Base-by-base conservation (phyloP, 2,113 vertebrate species). In the Rutilus rutilus region DNA sequence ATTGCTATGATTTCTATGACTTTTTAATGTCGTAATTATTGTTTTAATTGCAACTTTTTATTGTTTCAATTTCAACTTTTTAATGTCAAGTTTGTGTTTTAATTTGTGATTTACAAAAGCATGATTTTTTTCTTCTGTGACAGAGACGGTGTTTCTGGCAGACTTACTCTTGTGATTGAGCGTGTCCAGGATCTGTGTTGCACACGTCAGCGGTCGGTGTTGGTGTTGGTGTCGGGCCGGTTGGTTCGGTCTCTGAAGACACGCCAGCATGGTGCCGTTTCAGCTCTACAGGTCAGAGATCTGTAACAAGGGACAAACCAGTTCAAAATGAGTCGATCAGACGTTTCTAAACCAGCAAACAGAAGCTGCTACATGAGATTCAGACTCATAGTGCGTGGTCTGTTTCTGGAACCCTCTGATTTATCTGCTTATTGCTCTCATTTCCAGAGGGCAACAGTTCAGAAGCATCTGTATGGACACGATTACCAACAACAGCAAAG, bases 211-310 rank as follows among this genome's bases (percentile, higher is more conserved):
- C 8, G 39, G 39, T 42, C 7, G 95, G 91, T 92, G 96, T 90
- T 97, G 97, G 90, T 95, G 39, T 42, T 8, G 95, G 91, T 92
- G 96, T 89, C 97, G 97, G 90, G 95, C 94, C 0, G 97, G 92
- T 14, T 96, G 95, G 92, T 96, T 98, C 95, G 97, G 97, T 89
- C 95, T 95, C 95, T 98, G 98, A 92, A 98, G 96, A 87, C 97
- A 99, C 94, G 97, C 97, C 95, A 99, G 94, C 98, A 99, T 99
- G 96, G 94, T 96, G 93, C 36, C 85, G 89, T 86, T 89, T 87
- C 69, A 82, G 91, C 91, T 90, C 78, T 88, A 88, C 69, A 67
- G 78, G 91, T 89, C 84, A 75, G 84, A 83, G 88, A 92, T 92
- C 94, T 95, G 93, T 89, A 23, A 5, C 25, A 69, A 77, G 65